Percentiles rank a stretch among this genome's conserved stretches.
Evolutionary conservation across 2,888 invertebrate genomes (phyloP).

Genomic region (Leptura quadrifasciata): DNA sequence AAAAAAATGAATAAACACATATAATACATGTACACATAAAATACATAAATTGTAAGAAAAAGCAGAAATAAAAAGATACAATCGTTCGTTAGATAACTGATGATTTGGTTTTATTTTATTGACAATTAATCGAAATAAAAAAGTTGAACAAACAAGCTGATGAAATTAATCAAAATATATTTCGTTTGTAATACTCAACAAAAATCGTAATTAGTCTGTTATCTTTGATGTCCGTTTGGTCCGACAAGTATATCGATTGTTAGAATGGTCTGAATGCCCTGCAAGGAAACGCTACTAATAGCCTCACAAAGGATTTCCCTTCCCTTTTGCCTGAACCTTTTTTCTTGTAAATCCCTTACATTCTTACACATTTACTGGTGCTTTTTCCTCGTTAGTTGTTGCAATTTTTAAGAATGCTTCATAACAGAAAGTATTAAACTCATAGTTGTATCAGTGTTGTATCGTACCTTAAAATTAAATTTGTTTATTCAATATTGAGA

Average conservation of each 20-base stretch:
- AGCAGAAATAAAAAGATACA: too few relatives aligned
- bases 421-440: too few relatives aligned
- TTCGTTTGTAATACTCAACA: background rate
- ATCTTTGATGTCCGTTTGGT: conserved; percentile 32
- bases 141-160: background rate
- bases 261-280: conserved; percentile 21
- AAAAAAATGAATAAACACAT: too few relatives aligned
- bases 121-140: too few relatives aligned
- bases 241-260: conserved; percentile 39
- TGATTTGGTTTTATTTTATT: too few relatives aligned
- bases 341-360: conserved; percentile 29
- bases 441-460: too few relatives aligned
- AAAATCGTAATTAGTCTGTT: conserved; percentile 11
- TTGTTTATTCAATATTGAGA: too few relatives aligned
- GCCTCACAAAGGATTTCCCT: conserved; percentile 43
- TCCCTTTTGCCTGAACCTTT: conserved; percentile 39
- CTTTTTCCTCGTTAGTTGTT: conserved; percentile 12
- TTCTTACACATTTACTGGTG: conserved; percentile 23
- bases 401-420: background rate
- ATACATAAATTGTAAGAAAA: too few relatives aligned
- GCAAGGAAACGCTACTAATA: conserved; percentile 43
- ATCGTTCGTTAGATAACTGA: too few relatives aligned
- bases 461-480: too few relatives aligned
- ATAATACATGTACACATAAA: too few relatives aligned
- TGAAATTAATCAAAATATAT: background rate